Evolutionary conservation across 1,140 invertebrate genomes (phyloP), one percentile per base, ranked within the genome.

Genomic region (Varroa destructor): DNA sequence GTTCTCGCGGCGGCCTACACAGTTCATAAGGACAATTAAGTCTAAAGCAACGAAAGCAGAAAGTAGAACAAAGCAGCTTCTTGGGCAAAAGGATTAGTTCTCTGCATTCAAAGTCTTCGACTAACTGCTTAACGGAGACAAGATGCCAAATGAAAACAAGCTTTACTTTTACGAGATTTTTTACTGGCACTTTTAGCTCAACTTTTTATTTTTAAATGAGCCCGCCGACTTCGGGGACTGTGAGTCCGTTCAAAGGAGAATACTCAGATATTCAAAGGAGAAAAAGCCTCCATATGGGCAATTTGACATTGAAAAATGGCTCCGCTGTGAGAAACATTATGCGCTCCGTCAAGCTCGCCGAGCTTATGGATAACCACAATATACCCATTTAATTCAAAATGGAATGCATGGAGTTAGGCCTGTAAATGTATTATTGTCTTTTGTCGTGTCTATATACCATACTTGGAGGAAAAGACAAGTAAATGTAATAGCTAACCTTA

Each of bases 271-370:
- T 6, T 3, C 6, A 42, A 58, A 42, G 84, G 86, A 0, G 25
- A 25, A 25, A 25, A 25, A 25, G 25, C 25, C 86, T 93, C 71
- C 90, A 93, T 79, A 89, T 93, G 3, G 90, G 91, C 3, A 87
- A 89, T 73, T 77, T 84, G 36, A 81, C 86, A 0, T 91, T 87
- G 78, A 81, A 88, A 75, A 78, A 79, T 74, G 73, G 73, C 0
- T 5, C 25, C 36, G 25, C 37, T 76, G 88, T 86, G 70, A 78
- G 81, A 43, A 91, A 95, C 81, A 82, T 94, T 0, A 89, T 93
- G 86, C 83, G 90, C 75, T 89, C 87, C 0, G 85, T 90, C 37
- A 87, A 88, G 55, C 85, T 95, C 61, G 81, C 84, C 5, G 85
- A 87, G 72, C 78, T 94, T 0, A 73, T 85, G 82, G 77, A 82